Conservation (phyloP, 2,113 vertebrate species). For the Cnemophilus loriae region DNA sequence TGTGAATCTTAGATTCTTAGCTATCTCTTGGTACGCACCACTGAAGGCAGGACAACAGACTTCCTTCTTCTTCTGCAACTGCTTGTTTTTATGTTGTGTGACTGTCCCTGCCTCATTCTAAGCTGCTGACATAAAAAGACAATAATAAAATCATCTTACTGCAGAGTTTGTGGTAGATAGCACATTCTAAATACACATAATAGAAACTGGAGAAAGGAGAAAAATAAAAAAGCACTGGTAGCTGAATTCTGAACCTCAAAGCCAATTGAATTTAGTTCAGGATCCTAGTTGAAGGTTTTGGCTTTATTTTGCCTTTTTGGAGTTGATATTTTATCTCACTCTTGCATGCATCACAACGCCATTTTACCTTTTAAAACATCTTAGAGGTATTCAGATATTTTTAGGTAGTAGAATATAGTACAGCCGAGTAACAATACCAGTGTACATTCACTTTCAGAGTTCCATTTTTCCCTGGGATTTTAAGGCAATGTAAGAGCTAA, state of each 20-base stretch:
- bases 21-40: neutral
- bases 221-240: neutral
- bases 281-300: neutral
- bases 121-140: neutral
- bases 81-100: neutral
- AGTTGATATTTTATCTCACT: neutral
- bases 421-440: neutral
- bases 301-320: neutral
- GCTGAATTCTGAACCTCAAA: neutral
- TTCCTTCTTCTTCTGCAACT: neutral
- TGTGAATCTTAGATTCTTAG: neutral
- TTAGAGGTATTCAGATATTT: neutral
- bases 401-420: neutral
- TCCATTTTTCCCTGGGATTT: neutral
- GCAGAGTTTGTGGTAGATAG: neutral
- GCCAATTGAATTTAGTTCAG: neutral
- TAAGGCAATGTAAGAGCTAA: neutral
- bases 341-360: neutral
- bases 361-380: neutral
- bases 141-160: neutral
- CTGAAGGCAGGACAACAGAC: neutral
- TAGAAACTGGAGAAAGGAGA: neutral
- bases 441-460: neutral
- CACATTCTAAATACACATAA: neutral
- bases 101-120: neutral